These are phyloP conservation scores for Ascidia mentula DNA, from an alignment of 23 tunicate genomes.

Conservation along the genomic window DNA sequence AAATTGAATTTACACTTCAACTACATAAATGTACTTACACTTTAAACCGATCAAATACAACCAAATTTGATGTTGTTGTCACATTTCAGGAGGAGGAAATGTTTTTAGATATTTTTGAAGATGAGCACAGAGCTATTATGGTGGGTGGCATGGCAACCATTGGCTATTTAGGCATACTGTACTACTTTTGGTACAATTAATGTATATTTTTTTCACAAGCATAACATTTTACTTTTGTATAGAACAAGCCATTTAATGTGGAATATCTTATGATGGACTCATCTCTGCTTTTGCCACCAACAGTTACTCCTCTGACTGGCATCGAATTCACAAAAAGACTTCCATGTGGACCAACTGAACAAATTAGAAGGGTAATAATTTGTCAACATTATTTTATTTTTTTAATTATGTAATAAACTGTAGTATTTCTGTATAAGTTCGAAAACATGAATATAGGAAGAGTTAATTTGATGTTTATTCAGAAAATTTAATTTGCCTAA, in stretches of 20 bases:
- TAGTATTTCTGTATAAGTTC: no score
- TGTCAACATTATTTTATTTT: no score
- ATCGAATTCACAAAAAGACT: slow-evolving; percentile 82
- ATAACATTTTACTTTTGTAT: background rate
- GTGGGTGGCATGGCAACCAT: slow-evolving; percentile 14
- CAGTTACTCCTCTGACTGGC: slow-evolving; percentile 97
- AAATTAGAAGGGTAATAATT: slow-evolving; percentile 74
- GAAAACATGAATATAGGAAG: no score
- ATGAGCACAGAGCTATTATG: slow-evolving; percentile 79
- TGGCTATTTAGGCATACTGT: no score
- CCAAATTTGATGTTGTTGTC: background rate
- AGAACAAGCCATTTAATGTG: slow-evolving; percentile 89
- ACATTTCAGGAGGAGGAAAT: slow-evolving; percentile 78
- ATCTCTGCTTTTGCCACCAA: slow-evolving; percentile 81
- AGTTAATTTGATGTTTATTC: no score
- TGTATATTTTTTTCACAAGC: background rate
- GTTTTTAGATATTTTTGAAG: slow-evolving; percentile 97
- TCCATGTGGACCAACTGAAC: slow-evolving; percentile 98
- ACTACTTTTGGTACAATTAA: background rate
- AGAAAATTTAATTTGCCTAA: no score
- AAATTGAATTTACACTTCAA: background rate
- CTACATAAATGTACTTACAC: background rate
- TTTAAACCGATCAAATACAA: background rate
- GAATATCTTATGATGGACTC: slow-evolving; percentile 98
- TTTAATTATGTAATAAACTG: no score